These are phyloP conservation scores for Siphlonurus alternatus DNA, from an alignment of 2,888 invertebrate genomes.

Conservation along the genomic window DNA sequence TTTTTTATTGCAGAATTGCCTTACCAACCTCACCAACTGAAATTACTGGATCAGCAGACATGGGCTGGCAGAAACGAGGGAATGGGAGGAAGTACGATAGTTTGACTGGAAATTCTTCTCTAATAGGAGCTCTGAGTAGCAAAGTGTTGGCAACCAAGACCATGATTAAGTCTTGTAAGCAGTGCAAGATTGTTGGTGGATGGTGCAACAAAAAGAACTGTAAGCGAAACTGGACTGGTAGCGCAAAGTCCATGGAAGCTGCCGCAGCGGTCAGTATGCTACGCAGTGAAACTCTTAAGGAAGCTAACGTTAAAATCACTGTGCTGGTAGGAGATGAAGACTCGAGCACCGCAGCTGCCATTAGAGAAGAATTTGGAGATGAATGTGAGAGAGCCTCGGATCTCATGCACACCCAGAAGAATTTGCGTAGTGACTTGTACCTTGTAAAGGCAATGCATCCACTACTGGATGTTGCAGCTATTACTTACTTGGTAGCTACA, in stretches of 20 bases:
- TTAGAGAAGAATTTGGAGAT: not conserved
- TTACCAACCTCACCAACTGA: no score
- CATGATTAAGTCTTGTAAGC: not conserved
- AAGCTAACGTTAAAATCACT: not conserved
- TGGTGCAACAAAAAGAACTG: not conserved
- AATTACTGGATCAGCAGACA: not conserved
- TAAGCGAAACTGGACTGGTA: not conserved
- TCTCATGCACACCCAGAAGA: not conserved
- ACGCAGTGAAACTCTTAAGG: not conserved
- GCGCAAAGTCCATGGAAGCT: not conserved
- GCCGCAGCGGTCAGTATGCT: not conserved
- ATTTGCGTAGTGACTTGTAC: not conserved
- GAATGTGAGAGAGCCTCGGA: not conserved
- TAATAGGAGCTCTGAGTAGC: not conserved
- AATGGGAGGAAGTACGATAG: not conserved
- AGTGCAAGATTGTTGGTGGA: not conserved
- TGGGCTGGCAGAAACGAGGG: not conserved
- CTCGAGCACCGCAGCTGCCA: not conserved
- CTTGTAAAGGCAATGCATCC: not conserved
- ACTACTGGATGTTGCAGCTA: not conserved
- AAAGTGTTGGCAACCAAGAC: not conserved
- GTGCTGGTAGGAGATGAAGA: not conserved
- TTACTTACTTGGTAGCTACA: not conserved
- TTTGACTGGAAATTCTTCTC: not conserved
- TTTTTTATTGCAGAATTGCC: no score